Percentiles rank a stretch among this genome's conserved stretches.
phyloP scores from a whole-genome alignment of 2,888 invertebrate species.

The Mythimna lalbum region DNA sequence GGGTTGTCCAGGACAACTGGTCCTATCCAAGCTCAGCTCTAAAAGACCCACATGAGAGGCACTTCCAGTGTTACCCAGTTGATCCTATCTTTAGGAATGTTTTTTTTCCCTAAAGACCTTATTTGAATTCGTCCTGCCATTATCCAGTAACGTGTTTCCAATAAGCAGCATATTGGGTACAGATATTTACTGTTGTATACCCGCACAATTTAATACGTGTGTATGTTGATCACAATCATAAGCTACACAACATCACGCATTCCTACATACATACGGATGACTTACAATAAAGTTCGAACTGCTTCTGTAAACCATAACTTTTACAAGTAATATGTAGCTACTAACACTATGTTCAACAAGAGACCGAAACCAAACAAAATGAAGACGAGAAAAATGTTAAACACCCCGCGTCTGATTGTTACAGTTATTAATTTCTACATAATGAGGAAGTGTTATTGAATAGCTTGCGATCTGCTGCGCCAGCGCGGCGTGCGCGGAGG shows the following conservation, averaged over 20 bases:
- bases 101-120: no score
- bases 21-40: no score
- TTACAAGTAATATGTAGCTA: background rate
- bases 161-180: no score
- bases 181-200: no score
- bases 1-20: no score
- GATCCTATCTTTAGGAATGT: no score
- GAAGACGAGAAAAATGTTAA: background rate
- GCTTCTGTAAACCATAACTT: background rate
- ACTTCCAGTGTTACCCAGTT: no score
- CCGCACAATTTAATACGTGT: no score
- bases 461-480: background rate
- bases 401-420: background rate
- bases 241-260: background rate
- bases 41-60: no score
- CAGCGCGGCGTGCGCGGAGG: slow-evolving; percentile 20
- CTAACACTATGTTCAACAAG: background rate
- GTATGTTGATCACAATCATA: no score
- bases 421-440: slow-evolving; percentile 10
- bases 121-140: no score
- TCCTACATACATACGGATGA: background rate
- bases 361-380: background rate
- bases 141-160: no score
- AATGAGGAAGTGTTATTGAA: slow-evolving; percentile 4
- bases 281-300: background rate